A percentile compares a stretch with the other conserved stretches of the same genome.
These are phyloP conservation scores for Hycleus phaleratus DNA, from an alignment of 1,140 invertebrate species.

Conservation along the genomic window DNA sequence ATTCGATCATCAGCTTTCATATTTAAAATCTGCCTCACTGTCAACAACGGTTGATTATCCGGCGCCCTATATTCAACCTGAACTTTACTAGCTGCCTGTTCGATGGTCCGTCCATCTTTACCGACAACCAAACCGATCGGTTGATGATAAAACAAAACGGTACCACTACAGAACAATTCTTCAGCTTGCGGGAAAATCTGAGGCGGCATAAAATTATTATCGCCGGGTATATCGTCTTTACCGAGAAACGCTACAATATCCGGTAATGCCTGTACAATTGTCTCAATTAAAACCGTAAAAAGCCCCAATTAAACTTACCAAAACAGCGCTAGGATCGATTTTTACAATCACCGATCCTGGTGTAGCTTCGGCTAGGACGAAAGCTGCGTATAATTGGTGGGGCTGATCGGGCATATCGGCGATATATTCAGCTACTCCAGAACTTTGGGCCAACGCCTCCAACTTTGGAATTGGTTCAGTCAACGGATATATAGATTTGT, in stretches of 20 bases:
- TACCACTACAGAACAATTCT: conserved; percentile 47
- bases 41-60: conserved; percentile 48
- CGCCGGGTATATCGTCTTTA: conserved; percentile 68
- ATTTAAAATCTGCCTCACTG: conserved; percentile 49
- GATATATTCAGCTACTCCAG: conserved; percentile 59
- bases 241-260: conserved; percentile 65
- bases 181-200: conserved; percentile 38
- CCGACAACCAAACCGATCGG: conserved; percentile 65
- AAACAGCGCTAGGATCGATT: conserved; percentile 51
- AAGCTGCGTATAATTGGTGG: conserved; percentile 53
- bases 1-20: conserved; percentile 19
- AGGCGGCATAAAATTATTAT: conserved; percentile 49
- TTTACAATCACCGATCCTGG: conserved; percentile 44
- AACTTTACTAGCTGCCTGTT: conserved; percentile 56
- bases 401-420: conserved; percentile 49
- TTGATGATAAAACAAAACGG: conserved; percentile 59
- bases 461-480: conserved; percentile 69
- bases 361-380: conserved; percentile 50
- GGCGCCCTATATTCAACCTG: conserved; percentile 54
- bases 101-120: conserved; percentile 48
- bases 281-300: not conserved
- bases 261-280: not conserved
- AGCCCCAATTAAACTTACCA: conserved; percentile 44
- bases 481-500: conserved; percentile 62
- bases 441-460: conserved; percentile 61